A percentile compares a stretch with the other conserved stretches of the same genome.
Conservation (phyloP, 2,888 invertebrate genomes). For the Congeria kusceri region DNA sequence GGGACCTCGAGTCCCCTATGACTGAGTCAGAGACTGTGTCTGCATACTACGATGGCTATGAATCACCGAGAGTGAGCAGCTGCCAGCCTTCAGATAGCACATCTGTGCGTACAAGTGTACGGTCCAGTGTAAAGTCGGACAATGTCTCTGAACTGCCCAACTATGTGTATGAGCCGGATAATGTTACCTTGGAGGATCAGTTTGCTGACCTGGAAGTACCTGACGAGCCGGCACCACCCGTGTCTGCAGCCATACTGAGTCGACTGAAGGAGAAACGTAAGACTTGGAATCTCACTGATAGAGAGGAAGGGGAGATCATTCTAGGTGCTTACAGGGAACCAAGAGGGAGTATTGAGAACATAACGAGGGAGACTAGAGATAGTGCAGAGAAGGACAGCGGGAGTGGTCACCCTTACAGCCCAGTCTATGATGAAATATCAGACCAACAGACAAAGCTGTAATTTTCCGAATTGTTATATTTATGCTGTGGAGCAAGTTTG, state of each 20-base stretch:
- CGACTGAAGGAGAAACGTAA: constrained; percentile 16
- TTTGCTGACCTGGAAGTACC: constrained; percentile 55
- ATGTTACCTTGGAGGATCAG: constrained; percentile 37
- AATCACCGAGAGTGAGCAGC: constrained; percentile 61
- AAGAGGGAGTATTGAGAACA: constrained; percentile 41
- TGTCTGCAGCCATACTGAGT: constrained; percentile 28
- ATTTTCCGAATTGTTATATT: background rate
- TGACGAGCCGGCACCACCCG: constrained; percentile 54
- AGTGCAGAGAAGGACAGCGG: constrained; percentile 1
- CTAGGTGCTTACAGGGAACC: constrained; percentile 55
- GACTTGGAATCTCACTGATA: constrained; percentile 2
- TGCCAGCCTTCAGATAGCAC: constrained; percentile 52
- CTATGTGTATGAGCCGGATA: constrained; percentile 38
- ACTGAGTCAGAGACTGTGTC: constrained; percentile 54
- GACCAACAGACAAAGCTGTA: constrained; percentile 48
- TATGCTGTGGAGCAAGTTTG: too few species aligned
- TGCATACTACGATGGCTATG: constrained; percentile 56
- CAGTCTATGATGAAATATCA: constrained; percentile 58
- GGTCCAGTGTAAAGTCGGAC: constrained; percentile 29
- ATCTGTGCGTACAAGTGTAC: constrained; percentile 30
- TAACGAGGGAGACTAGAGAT: constrained; percentile 15
- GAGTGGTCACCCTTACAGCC: constrained; percentile 50
- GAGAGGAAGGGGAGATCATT: constrained; percentile 29
- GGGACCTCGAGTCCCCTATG: constrained; percentile 44
- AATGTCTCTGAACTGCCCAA: constrained; percentile 37